phyloP scores from a whole-genome alignment of 2,888 invertebrate genomes.

The Drosophila borealis region DNA sequence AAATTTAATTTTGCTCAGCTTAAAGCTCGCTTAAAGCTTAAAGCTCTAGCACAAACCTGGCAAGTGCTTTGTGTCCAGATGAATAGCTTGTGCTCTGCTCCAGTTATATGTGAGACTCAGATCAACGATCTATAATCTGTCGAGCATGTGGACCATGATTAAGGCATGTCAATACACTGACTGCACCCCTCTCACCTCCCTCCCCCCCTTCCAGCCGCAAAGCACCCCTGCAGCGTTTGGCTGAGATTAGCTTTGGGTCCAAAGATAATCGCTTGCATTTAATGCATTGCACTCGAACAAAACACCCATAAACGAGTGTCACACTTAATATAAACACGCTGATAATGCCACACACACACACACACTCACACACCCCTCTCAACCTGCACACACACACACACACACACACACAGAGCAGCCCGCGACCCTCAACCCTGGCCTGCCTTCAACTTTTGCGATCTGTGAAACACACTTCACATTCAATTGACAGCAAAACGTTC shows the following conservation, averaged over 20 bases:
- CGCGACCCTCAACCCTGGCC: not conserved
- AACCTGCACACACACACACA: not conserved
- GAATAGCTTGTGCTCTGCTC: too few relatives aligned
- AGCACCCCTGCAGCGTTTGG: constrained; percentile 12
- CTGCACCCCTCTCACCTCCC: not conserved
- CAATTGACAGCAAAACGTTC: constrained; percentile 53
- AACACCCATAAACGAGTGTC: constrained; percentile 46
- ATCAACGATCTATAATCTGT: too few relatives aligned
- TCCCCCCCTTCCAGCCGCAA: not conserved
- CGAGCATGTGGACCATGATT: too few relatives aligned
- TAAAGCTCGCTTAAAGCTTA: too few relatives aligned
- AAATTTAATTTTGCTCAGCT: too few relatives aligned
- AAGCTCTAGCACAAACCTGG: too few relatives aligned
- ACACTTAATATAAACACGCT: constrained; percentile 14
- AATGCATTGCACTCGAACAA: constrained; percentile 40
- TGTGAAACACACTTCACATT: constrained; percentile 51
- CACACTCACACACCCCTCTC: not conserved
- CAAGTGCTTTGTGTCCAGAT: too few relatives aligned
- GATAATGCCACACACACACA: constrained; percentile 16
- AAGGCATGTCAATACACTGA: too few relatives aligned
- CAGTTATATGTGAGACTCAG: too few relatives aligned
- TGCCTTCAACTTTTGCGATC: constrained; percentile 18
- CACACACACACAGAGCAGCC: not conserved
- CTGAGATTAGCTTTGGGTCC: constrained; percentile 35
- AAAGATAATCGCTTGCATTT: constrained; percentile 54